Conservation (phyloP, 2,113 vertebrate species). For the Trochalopteron elliotii region DNA sequence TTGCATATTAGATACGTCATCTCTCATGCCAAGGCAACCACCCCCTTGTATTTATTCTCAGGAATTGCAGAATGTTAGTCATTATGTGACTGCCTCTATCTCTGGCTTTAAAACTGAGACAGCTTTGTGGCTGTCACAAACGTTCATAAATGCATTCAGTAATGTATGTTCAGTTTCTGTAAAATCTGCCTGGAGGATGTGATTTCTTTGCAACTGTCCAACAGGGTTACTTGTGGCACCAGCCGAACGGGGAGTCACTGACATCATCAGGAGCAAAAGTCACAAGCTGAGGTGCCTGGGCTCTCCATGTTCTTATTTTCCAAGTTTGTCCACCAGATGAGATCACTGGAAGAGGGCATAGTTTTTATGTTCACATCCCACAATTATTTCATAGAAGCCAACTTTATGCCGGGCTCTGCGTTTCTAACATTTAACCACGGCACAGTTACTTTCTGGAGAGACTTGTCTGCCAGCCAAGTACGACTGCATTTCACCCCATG, state of each 20-base stretch:
- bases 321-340: not conserved
- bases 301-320: not conserved
- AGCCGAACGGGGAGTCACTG: not conserved
- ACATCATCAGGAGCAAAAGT: not conserved
- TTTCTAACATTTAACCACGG: not conserved
- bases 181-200: not conserved
- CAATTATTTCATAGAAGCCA: not conserved
- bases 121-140: not conserved
- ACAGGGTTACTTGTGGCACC: not conserved
- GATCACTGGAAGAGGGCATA: not conserved
- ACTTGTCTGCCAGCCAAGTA: not conserved
- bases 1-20: not conserved
- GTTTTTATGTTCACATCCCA: not conserved
- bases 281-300: not conserved
- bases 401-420: not conserved
- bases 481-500: not conserved
- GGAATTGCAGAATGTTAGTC: not conserved
- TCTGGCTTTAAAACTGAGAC: not conserved
- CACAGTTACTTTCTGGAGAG: not conserved
- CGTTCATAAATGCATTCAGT: not conserved
- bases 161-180: not conserved
- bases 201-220: not conserved
- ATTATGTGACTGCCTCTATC: not conserved
- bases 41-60: not conserved
- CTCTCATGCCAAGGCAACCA: not conserved